These are phyloP conservation scores for Lynx canadensis DNA, from an alignment of 2,113 vertebrate species.

Conservation along the genomic window DNA sequence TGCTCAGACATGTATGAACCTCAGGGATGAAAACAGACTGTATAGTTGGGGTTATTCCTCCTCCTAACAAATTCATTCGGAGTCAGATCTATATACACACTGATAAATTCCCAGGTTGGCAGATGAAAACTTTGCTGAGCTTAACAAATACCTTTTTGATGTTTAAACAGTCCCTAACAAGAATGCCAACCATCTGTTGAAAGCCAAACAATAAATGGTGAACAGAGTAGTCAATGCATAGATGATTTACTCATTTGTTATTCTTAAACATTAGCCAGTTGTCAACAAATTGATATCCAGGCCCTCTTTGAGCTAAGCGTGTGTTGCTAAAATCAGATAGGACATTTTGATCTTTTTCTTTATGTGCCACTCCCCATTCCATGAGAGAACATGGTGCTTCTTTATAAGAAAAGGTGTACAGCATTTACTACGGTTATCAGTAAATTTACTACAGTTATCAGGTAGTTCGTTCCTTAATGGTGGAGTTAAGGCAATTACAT, in stretches of 20 bases:
- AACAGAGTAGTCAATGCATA: slow-evolving; percentile 32
- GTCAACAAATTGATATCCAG: slow-evolving; percentile 22
- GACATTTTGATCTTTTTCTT: not conserved
- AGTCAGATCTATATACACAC: not conserved
- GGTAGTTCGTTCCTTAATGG: not conserved
- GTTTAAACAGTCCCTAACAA: slow-evolving; percentile 1
- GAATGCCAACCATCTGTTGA: slow-evolving; percentile 36
- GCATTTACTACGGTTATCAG: not conserved
- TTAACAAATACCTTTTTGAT: slow-evolving; percentile 47
- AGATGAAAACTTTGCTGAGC: slow-evolving; percentile 4
- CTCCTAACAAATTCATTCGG: not conserved
- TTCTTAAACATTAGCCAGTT: not conserved
- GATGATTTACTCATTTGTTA: slow-evolving; percentile 31
- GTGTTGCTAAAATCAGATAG: not conserved
- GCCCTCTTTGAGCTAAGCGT: not conserved
- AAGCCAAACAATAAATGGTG: slow-evolving; percentile 19
- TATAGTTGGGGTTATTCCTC: not conserved
- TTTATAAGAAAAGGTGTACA: not conserved
- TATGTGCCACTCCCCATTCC: not conserved
- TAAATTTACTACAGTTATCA: not conserved
- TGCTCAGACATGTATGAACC: not conserved
- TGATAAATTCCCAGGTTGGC: not conserved
- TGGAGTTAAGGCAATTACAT: not conserved
- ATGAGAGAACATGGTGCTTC: not conserved
- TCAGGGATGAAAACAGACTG: not conserved